Base-by-base conservation (phyloP, 2,888 invertebrate species). In the Trachelus iudaicus region DNA sequence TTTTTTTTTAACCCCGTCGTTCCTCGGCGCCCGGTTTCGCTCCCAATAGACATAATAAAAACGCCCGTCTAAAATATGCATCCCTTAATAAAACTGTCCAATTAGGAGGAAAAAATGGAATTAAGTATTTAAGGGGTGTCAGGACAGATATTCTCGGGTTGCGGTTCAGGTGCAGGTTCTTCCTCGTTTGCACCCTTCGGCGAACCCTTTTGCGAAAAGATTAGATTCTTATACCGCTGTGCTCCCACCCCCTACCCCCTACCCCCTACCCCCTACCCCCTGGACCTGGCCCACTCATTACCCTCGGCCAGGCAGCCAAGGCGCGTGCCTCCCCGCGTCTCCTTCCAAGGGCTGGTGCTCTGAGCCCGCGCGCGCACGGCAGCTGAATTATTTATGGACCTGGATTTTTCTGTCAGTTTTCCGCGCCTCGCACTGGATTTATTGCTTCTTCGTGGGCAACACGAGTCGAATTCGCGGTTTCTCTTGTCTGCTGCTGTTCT, bases 21-120 rank as follows among this genome's bases (percentile, higher is more conserved):
- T 15, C 80, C 68, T 76, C 76, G 79, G 80, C 75, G 77, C 79
- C 76, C 74, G 79, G 79, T 76, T 73, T 78, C 84, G 85, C 86
- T 90, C 89, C 89, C 90, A 87, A 89, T 89, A 88, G 89, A 89
- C 89, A 85, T 91, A 89, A 91, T 91, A 90, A 91, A 91, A 91
- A 88, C 87, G 86, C 56, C 89, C 90, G 90, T 89, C 88, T 91
- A 89, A 91, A 91, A 91, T 91, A 91, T 91, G 91, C 90, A 91
- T 90, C 89, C 88, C 90, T 89, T 91, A 90, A 90, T 91, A 90
- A 91, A 91, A 90, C 88, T 89, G 89, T 90, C 90, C 91, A 91
- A 91, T 91, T 91, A 91, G 84, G 84, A 88, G 86, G 86, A 83
- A 86, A 89, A 85, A 89, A 91, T 91, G 90, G 89, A 90, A 91